phyloP scores from a whole-genome alignment of 2,797 vertebrate genomes.

The Lepus oiostolus region DNA sequence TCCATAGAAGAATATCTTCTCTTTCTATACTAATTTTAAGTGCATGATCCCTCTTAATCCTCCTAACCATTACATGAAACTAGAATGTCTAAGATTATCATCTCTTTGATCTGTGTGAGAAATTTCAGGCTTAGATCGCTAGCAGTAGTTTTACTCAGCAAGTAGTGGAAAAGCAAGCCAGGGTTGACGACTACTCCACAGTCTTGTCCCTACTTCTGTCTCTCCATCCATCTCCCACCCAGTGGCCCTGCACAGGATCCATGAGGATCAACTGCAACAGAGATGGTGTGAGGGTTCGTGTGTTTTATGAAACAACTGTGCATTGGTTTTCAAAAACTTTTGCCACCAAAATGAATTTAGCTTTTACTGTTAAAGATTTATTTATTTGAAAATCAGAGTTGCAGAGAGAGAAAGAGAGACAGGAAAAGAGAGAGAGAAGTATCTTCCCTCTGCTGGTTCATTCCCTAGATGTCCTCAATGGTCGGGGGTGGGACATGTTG shows the following conservation, averaged over 20 bases:
- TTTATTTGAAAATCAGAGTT: too few relatives aligned
- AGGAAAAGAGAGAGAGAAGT: too few relatives aligned
- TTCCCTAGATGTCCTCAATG: too few relatives aligned
- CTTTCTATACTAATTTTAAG: neutral
- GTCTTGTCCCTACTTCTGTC: neutral
- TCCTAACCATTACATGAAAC: neutral
- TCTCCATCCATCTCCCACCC: neutral
- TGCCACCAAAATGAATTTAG: too few relatives aligned
- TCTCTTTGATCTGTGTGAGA: neutral
- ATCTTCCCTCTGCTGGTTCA: too few relatives aligned
- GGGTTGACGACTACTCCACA: neutral
- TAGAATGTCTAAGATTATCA: neutral
- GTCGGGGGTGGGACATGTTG: too few relatives aligned
- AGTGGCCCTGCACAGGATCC: neutral
- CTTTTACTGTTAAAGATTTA: too few relatives aligned
- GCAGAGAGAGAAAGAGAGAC: too few relatives aligned
- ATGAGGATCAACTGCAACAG: neutral
- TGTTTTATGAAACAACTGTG: too few relatives aligned
- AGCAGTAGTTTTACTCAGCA: neutral
- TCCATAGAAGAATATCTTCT: neutral
- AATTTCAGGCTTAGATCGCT: neutral
- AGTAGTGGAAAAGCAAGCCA: neutral
- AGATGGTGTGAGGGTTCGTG: neutral
- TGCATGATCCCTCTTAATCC: neutral
- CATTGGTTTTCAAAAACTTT: too few relatives aligned